Percentiles rank a stretch among this genome's conserved stretches.
These are phyloP conservation scores for Stenotaenia linearis DNA, from an alignment of 2,888 invertebrate genomes.

Conservation along the genomic window DNA sequence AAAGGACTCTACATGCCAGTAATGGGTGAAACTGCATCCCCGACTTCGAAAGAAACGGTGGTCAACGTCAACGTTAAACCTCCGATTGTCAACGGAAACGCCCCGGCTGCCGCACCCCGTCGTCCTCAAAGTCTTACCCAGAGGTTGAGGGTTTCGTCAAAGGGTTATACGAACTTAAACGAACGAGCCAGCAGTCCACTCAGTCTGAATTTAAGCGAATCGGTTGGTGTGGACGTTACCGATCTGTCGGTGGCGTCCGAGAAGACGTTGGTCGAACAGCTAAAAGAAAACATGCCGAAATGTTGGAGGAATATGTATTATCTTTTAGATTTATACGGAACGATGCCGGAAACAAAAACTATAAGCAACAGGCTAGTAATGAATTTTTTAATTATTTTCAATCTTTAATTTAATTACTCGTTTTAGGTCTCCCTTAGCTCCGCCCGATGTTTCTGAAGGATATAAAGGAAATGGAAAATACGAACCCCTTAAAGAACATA, in stretches of 20 bases:
- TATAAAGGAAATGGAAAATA: constrained; percentile 51
- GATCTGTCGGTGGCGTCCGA: constrained; percentile 45
- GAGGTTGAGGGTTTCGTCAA: constrained; percentile 57
- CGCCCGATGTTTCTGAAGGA: constrained; percentile 62
- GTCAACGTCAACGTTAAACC: neutral
- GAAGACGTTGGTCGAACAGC: constrained; percentile 47
- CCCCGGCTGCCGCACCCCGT: constrained; percentile 37
- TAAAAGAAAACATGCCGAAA: constrained; percentile 58
- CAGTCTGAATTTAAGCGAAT: constrained; percentile 46
- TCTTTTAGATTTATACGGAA: constrained; percentile 84
- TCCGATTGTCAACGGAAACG: neutral
- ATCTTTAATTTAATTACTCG: neutral
- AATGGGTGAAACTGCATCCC: neutral
- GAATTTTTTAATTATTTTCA: neutral
- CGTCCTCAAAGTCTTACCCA: constrained; percentile 84
- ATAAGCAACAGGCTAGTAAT: constrained; percentile 62
- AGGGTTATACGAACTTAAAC: constrained; percentile 71
- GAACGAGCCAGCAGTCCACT: constrained; percentile 38
- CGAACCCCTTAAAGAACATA: constrained; percentile 48
- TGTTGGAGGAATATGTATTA: constrained; percentile 95
- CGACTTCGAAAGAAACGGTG: neutral
- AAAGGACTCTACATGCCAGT: neutral
- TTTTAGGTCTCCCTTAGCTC: constrained; percentile 53
- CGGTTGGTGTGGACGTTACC: constrained; percentile 44
- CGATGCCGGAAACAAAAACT: constrained; percentile 90